phyloP scores from a whole-genome alignment of 2,888 invertebrate species.

The Lithophane leautieri region DNA sequence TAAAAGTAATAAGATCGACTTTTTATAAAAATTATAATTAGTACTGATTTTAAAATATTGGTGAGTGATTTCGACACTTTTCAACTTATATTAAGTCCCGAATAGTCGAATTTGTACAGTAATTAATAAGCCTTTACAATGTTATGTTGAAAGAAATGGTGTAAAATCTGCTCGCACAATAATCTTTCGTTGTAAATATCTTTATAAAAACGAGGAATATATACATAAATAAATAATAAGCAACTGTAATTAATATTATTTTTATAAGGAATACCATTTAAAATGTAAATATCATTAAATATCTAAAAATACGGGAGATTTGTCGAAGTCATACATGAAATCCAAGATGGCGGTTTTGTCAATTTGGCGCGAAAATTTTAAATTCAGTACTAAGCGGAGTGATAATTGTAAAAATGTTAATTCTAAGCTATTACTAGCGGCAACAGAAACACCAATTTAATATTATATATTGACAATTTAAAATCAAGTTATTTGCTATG shows the following conservation, averaged over 20 bases:
- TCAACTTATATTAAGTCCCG: slow-evolving; percentile 16
- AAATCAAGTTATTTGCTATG: not conserved
- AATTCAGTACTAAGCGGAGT: slow-evolving; percentile 52
- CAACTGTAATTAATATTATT: slow-evolving; percentile 38
- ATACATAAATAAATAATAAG: slow-evolving; percentile 36
- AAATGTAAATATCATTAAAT: slow-evolving; percentile 38
- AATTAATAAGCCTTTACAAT: slow-evolving; percentile 12
- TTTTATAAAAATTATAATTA: slow-evolving; percentile 50
- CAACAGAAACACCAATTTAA: slow-evolving; percentile 49
- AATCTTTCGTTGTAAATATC: slow-evolving; percentile 45
- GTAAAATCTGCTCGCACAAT: slow-evolving; percentile 48
- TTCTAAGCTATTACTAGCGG: slow-evolving; percentile 28
- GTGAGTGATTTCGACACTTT: slow-evolving; percentile 27
- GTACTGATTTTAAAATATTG: slow-evolving; percentile 53
- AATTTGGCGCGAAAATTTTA: slow-evolving; percentile 34
- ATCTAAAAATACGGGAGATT: slow-evolving; percentile 11
- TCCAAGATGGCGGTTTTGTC: slow-evolving; percentile 37
- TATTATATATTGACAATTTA: slow-evolving; percentile 47
- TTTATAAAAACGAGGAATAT: slow-evolving; percentile 33
- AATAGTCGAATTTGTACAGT: slow-evolving; percentile 49
- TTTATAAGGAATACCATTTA: slow-evolving; percentile 40
- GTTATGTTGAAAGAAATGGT: slow-evolving; percentile 10
- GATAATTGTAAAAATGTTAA: slow-evolving; percentile 37
- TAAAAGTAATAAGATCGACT: slow-evolving; percentile 51
- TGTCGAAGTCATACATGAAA: slow-evolving; percentile 14